Base-by-base conservation (phyloP, 2,797 vertebrate species). In the Eleutherodactylus coqui region DNA sequence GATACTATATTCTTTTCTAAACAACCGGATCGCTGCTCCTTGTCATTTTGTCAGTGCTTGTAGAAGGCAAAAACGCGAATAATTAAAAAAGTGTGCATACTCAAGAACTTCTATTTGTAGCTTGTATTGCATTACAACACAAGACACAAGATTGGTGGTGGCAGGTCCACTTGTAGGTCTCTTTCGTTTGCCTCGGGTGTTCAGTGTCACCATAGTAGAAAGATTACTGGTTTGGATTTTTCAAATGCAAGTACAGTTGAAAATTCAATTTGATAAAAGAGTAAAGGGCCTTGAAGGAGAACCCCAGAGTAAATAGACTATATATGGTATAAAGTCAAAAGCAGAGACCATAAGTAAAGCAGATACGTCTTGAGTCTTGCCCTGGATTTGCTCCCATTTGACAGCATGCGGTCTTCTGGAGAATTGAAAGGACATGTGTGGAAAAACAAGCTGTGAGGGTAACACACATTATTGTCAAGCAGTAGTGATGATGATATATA, bases 301-400 rank as follows among this genome's bases (percentile, higher is more conserved):
- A n/a, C 53, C 24, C 53, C n/a, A 21, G 29, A 64, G 4, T 64
- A 32, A 32, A 64, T 64, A 64, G 11, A 67, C 32, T 62, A 36
- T 69, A 10, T 3, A 38, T 36, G 60, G 27, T 62, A 11, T 73
- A 47, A 73, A 29, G 27, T 3, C 27, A 7, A 75, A 16, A 75
- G n/a, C 72, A 43, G 36, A n/a, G n/a, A n/a, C n/a, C n/a, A n/a
- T 34, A 47, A 27, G 8, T 16, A 13, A 0, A 47, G 4, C 13
- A 19, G 16, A 51, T 34, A 17, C 9, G 5, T 75, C 16, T 10
- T 19, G 10, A 64, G 1, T 5, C 36, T 16, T 38, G 19, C 47
- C 11, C 36, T 49, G 36, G 45, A 47, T n/a, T 70, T 79, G 53
- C 19, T 78, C 62, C 34, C 11, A 21, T 77, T 78, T 53, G 75